These are phyloP conservation scores for Elymnias hypermnestra DNA, from an alignment of 1,140 invertebrate species.

Conservation along the genomic window DNA sequence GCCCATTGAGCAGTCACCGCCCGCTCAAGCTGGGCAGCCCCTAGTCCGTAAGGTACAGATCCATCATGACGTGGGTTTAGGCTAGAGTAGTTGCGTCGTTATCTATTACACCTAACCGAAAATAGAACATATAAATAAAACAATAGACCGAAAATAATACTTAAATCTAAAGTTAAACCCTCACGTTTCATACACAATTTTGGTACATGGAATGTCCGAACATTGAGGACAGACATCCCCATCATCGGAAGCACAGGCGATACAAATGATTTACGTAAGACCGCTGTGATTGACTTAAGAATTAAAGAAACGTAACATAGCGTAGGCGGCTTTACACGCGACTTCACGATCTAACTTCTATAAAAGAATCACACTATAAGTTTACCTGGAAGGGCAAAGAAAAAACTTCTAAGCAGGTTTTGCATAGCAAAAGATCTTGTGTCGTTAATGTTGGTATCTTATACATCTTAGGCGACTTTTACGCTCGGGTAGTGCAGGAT, in stretches of 20 bases:
- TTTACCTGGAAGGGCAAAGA: too few species aligned
- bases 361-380: too few species aligned
- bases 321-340: too few species aligned
- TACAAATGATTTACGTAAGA: conserved; percentile 14
- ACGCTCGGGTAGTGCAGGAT: too few species aligned
- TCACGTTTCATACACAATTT: not conserved
- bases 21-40: conserved; percentile 25
- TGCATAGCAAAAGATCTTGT: too few species aligned
- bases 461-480: too few species aligned
- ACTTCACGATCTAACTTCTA: too few species aligned
- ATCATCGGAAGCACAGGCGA: not conserved
- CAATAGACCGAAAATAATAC: not conserved
- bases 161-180: not conserved
- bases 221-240: conserved; percentile 9
- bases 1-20: conserved; percentile 21
- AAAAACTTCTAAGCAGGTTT: too few species aligned
- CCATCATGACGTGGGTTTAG: conserved; percentile 3
- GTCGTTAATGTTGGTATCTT: too few species aligned
- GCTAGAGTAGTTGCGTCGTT: not conserved
- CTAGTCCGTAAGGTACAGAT: conserved; percentile 22
- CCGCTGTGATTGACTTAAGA: conserved; percentile 4
- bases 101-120: not conserved
- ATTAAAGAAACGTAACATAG: too few species aligned
- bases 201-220: conserved; percentile 15
- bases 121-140: too few species aligned